These are phyloP conservation scores for Drosophila sordidapex DNA, from an alignment of 2,888 invertebrate genomes.

Conservation along the genomic window DNA sequence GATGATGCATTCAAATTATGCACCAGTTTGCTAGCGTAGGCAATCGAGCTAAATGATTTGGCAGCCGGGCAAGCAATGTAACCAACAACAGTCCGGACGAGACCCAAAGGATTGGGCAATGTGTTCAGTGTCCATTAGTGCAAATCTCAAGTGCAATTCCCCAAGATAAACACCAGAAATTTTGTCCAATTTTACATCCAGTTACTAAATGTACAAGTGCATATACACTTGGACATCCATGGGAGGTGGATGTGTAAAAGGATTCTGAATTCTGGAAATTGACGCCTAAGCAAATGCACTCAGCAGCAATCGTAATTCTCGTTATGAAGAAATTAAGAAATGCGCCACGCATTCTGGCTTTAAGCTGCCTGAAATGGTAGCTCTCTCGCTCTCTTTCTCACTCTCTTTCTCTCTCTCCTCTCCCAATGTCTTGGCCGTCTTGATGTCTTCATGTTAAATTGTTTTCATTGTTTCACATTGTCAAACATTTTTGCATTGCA, in stretches of 20 bases:
- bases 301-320: constrained; percentile 10
- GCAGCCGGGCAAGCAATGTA: constrained; percentile 31
- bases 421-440: not conserved
- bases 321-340: constrained; percentile 29
- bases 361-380: constrained; percentile 33
- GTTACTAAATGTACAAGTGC: not conserved
- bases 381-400: not conserved
- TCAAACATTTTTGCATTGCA: constrained; percentile 33
- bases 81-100: not conserved
- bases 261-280: constrained; percentile 19
- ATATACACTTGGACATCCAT: not conserved
- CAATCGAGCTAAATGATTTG: constrained; percentile 60
- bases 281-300: constrained; percentile 43
- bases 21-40: constrained; percentile 27
- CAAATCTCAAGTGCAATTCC: constrained; percentile 50
- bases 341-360: constrained; percentile 40
- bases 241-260: not conserved
- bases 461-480: constrained; percentile 34
- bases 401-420: not conserved
- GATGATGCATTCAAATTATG: constrained; percentile 55
- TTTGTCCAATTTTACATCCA: constrained; percentile 24
- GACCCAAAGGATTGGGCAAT: not conserved
- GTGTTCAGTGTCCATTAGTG: constrained; percentile 39
- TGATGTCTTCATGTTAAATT: constrained; percentile 25
- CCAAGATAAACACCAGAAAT: constrained; percentile 41